Evolutionary conservation across 2,113 vertebrate genomes (phyloP), one percentile per base, ranked within the genome.

Genomic region (Tragelaphus buxtoni): DNA sequence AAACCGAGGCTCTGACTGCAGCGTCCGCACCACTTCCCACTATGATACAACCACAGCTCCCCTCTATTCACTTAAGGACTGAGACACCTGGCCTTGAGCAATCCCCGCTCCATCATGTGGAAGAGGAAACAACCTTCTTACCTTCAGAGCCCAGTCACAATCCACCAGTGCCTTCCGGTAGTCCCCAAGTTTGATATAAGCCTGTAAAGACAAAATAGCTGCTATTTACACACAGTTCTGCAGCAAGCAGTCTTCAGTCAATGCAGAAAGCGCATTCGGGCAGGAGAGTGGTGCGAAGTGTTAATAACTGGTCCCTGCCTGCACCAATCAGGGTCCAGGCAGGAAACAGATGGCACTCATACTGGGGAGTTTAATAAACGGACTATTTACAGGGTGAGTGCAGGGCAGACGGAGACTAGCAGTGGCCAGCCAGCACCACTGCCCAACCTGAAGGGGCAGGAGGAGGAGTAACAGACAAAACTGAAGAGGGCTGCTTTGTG

Each of bases 91-190:
- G 39, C 55, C 32, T 1, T 11, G 69, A 26, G 60, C 28, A 47
- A 55, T 22, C 7, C 32, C 60, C 49, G 1, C 8, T 22, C 30
- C 2, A 13, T 47, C 22, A 24, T 0, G 30, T 20, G 45, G 24
- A 17, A 82, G 56, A 32, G 47, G 76, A 95, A 69, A 45, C 3
- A 32, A 1, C 1, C 83, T 30, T 95, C 98, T 99, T 98, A 99
- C 99, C 99, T 99, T 99, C 74, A 99, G 94, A 58, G 99, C 99
- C 99, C 99, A 99, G 65, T 99, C 99, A 88, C 99, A 99, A 97
- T 99, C 99, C 95, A 49, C 91, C 85, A 99, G 98, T 49, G 99
- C 99, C 87, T 99, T 99, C 84, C 98, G 97, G 92, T 99, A 99
- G 91, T 98, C 99, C 3, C 97, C 97, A 79, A 99, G 98, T 96